Conservation (phyloP, 2,888 invertebrate genomes). For the Pammene fasciana region DNA sequence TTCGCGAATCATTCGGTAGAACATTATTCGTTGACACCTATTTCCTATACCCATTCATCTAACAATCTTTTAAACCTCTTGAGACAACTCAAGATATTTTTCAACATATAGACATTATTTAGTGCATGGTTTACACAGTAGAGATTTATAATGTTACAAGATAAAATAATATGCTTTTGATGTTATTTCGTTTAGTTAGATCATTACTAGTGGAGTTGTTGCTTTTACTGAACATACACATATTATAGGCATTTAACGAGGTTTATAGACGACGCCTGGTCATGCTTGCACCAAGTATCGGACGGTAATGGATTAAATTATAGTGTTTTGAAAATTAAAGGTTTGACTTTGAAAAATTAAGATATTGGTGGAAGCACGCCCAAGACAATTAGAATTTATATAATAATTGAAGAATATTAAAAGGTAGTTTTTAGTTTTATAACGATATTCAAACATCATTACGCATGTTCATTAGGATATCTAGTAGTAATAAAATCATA, state of each 20-base stretch:
- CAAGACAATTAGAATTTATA: conserved; percentile 53
- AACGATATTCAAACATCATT: conserved; percentile 59
- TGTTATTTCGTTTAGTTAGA: conserved; percentile 61
- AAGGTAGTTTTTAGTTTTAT: conserved; percentile 67
- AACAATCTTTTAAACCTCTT: conserved; percentile 6
- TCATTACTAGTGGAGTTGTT: conserved; percentile 59
- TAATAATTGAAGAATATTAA: conserved; percentile 50
- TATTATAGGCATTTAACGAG: conserved; percentile 58
- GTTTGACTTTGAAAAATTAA: conserved; percentile 41
- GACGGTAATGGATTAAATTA: conserved; percentile 43
- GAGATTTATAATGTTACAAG: conserved; percentile 54
- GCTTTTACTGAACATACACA: conserved; percentile 58
- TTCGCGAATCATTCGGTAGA: conserved; percentile 5
- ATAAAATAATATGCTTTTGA: conserved; percentile 61
- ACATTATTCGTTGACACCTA: conserved; percentile 4
- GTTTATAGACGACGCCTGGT: conserved; percentile 54
- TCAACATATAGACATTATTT: conserved; percentile 52
- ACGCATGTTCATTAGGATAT: conserved; percentile 56
- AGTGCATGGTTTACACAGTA: conserved; percentile 59
- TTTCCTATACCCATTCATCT: conserved; percentile 5
- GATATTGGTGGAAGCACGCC: conserved; percentile 61
- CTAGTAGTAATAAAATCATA: conserved; percentile 41
- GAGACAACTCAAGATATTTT: conserved; percentile 50
- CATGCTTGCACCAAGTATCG: conserved; percentile 59
- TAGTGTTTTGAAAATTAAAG: conserved; percentile 44